Evolutionary conservation across 1,140 invertebrate genomes (phyloP), one percentile per base, ranked within the genome.

Genomic region (Drosophila nasuta): DNA sequence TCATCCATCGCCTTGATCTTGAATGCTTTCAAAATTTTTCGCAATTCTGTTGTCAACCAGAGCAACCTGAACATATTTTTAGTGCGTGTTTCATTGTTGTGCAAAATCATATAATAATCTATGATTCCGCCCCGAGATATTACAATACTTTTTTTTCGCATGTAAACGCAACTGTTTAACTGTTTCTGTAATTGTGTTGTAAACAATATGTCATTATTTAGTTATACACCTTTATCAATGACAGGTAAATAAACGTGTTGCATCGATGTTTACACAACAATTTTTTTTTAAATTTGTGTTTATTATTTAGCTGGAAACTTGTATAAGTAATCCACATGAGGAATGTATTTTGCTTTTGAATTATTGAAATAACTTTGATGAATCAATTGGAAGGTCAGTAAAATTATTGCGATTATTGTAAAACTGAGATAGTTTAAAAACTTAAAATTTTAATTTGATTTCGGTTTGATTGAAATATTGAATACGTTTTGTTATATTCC

Each of bases 31-130:
- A 45, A 70, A 64, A 71, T 51, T 74, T 68, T 69, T 67, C 49
- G 79, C 75, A 59, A 85, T 74, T 70, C 69, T 87, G 83, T 83
- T 89, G 83, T 89, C 85, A 89, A 88, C 85, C 74, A 66, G 60
- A 59, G 35, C 38, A 70, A 48, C n/a, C 43, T 51, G 43, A 73
- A 57, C 71, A 87, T 88, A 87, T 83, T 83, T 83, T 80, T 88
- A 88, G 83, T 87, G 63, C 62, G 64, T 83, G 80, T 62, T 68
- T 72, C 45, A 45, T 51, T 82, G 25, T 62, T 74, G 45, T 63
- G 77, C 25, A 48, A 49, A 69, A 54, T 7, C 38, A 10, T 43
- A 7, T 3, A 1, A 52, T 33, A 2, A 52, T 17, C 33, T 57
- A 38, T 20, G 35, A 38, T 35, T 57, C 15, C 6, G n/a, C 15